Conservation (phyloP, 1,140 invertebrate genomes). For the Drosophila tropicalis region DNA sequence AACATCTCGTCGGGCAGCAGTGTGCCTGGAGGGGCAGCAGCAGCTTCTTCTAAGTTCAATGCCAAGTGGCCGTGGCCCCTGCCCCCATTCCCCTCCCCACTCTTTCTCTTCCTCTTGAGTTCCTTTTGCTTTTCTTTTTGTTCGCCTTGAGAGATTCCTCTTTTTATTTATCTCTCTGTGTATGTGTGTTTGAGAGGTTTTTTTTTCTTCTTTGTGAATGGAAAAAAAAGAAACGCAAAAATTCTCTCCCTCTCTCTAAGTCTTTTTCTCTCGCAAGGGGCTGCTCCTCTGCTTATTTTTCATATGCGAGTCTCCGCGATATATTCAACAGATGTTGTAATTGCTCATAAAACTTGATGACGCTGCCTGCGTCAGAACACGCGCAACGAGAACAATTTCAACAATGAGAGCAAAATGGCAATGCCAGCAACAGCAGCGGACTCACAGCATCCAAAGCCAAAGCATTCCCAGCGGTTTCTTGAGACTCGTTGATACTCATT, state of each 20-base stretch:
- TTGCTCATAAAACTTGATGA: slow-evolving; percentile 81
- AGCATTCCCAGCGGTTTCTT: not conserved
- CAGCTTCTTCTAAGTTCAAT: slow-evolving; percentile 63
- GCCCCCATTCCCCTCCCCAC: slow-evolving; percentile 8
- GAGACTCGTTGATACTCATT: slow-evolving; percentile 2
- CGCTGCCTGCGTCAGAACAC: slow-evolving; percentile 64
- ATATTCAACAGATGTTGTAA: slow-evolving; percentile 82
- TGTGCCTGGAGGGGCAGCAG: slow-evolving; percentile 11
- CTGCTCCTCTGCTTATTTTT: slow-evolving; percentile 11
- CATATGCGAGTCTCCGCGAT: slow-evolving; percentile 58
- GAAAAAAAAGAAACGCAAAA: slow-evolving; percentile 21
- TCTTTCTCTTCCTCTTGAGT: not conserved
- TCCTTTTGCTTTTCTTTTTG: slow-evolving; percentile 27
- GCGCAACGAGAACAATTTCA: slow-evolving; percentile 39
- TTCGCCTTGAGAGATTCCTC: slow-evolving; percentile 48
- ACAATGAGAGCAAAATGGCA: slow-evolving; percentile 50
- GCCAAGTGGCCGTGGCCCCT: slow-evolving; percentile 55
- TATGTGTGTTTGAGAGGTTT: slow-evolving; percentile 36
- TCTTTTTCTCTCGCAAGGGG: not conserved
- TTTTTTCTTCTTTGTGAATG: slow-evolving; percentile 70
- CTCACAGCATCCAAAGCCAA: not conserved
- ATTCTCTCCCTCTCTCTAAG: slow-evolving; percentile 21
- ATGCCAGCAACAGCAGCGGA: slow-evolving; percentile 38
- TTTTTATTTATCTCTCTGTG: slow-evolving; percentile 32
- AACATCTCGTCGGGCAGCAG: slow-evolving; percentile 19